phyloP scores from a whole-genome alignment of 2,113 vertebrate genomes.

The Oncorhynchus masou region DNA sequence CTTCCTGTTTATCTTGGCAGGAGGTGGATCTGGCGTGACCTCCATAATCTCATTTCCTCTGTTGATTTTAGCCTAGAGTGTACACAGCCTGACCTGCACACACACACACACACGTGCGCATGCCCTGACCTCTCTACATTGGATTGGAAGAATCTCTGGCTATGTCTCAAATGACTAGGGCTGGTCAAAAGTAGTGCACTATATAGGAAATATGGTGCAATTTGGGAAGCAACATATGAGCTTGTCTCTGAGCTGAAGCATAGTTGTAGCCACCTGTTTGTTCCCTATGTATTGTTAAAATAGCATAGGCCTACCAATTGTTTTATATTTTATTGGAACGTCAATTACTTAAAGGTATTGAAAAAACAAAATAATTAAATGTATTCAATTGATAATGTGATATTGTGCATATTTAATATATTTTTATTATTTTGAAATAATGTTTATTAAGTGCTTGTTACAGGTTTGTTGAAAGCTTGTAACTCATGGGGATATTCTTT shows the following conservation, averaged over 20 bases:
- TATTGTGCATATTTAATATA: too few relatives aligned
- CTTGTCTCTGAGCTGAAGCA: too few relatives aligned
- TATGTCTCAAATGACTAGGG: neutral
- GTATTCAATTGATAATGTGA: too few relatives aligned
- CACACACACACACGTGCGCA: neutral
- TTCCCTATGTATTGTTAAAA: neutral
- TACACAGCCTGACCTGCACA: too few relatives aligned
- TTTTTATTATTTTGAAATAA: too few relatives aligned
- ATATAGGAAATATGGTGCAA: neutral
- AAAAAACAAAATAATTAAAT: too few relatives aligned
- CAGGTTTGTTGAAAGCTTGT: neutral
- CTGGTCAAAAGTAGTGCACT: slow-evolving; percentile 10
- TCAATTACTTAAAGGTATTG: neutral
- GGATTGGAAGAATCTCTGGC: too few relatives aligned
- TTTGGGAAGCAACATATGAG: neutral
- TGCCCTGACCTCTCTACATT: too few relatives aligned
- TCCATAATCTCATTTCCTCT: slow-evolving; percentile 50
- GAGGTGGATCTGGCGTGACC: slow-evolving; percentile 51
- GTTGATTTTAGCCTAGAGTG: slow-evolving; percentile 12
- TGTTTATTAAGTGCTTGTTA: neutral
- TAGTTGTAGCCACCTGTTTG: too few relatives aligned
- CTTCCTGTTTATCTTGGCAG: slow-evolving; percentile 51
- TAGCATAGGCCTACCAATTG: neutral
- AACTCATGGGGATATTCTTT: neutral
- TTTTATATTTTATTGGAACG: too few relatives aligned